Conservation (phyloP, 2,113 vertebrate genomes). For the Xiphorhynchus elegans region DNA sequence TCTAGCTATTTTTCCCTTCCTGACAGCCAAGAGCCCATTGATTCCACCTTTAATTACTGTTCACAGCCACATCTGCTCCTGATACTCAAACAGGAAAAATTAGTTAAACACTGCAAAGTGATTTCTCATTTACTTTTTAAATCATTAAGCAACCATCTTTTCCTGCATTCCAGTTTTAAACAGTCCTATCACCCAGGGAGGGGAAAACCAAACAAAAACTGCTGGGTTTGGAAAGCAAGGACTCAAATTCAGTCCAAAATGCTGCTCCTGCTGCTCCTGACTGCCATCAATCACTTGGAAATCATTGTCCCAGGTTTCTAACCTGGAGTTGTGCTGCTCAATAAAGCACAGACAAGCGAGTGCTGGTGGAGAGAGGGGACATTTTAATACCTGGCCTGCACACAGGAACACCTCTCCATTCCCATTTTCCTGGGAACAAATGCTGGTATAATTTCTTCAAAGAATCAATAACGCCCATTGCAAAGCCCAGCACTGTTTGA, state of each 20-base stretch:
- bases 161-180: not conserved
- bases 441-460: conserved; percentile 70
- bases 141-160: not conserved
- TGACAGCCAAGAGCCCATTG: not conserved
- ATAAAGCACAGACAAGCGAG: conserved; percentile 56
- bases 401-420: not conserved
- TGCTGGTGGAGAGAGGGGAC: not conserved
- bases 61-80: not conserved
- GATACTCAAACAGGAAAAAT: not conserved
- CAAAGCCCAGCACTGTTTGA: conserved; percentile 52
- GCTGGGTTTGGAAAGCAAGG: not conserved
- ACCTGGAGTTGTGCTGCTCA: conserved; percentile 46
- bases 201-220: rapidly evolving
- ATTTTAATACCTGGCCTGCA: not conserved
- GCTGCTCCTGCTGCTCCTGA: not conserved
- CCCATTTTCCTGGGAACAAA: conserved; percentile 70
- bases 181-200: not conserved
- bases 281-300: conserved; percentile 35
- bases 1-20: not conserved
- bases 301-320: conserved; percentile 41
- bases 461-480: conserved; percentile 72
- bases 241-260: not conserved
- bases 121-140: conserved; percentile 1
- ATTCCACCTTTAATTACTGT: conserved; percentile 27
- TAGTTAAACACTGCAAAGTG: not conserved